A percentile compares a stretch with the other conserved stretches of the same genome.
Evolutionary conservation across 1,140 invertebrate genomes (phyloP).

Genomic region (Micrasema longulum): DNA sequence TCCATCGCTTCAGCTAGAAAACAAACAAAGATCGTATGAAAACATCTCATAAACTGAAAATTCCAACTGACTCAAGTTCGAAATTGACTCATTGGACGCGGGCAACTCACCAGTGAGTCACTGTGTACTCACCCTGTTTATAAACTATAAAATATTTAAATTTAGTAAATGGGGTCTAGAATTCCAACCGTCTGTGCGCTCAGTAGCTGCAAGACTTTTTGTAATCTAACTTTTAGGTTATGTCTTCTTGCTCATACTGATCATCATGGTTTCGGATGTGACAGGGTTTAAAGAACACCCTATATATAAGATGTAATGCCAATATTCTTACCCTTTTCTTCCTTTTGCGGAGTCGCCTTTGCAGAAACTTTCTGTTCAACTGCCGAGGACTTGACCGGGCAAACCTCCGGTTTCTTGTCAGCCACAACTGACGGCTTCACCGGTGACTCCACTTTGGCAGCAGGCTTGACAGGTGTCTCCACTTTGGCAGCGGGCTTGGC

Average conservation of each 20-base stretch:
- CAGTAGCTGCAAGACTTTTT: too few species aligned
- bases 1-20: conserved; percentile 41
- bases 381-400: not conserved
- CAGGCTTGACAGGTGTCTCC: not conserved
- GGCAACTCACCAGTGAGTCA: too few species aligned
- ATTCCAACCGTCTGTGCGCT: too few species aligned
- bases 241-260: too few species aligned
- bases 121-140: too few species aligned
- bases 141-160: too few species aligned
- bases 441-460: not conserved
- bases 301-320: too few species aligned
- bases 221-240: too few species aligned
- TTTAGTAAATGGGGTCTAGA: too few species aligned
- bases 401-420: conserved; percentile 1
- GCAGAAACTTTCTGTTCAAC: not conserved
- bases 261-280: too few species aligned
- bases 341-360: conserved; percentile 2
- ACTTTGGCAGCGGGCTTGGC: not conserved
- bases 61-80: not conserved
- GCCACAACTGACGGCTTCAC: not conserved
- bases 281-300: too few species aligned
- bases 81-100: not conserved
- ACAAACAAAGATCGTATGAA: not conserved
- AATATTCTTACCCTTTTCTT: not conserved
- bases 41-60: not conserved